phyloP scores from a whole-genome alignment of 2,113 vertebrate genomes.

The Bubo blakistoni region DNA sequence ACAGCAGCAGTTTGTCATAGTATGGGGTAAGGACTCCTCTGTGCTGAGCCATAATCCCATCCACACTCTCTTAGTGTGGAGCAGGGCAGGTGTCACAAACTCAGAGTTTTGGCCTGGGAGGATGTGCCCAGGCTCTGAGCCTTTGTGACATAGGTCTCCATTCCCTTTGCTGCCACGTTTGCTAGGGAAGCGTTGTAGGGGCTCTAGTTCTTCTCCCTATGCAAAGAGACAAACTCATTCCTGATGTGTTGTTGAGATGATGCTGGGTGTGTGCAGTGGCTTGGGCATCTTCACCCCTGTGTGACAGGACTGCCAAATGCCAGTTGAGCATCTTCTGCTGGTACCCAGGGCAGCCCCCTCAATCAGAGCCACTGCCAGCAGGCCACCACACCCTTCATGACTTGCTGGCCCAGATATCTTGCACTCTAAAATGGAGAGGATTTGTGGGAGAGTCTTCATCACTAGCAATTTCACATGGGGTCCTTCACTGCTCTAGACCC shows the following conservation, averaged over 20 bases:
- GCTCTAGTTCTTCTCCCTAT: neutral
- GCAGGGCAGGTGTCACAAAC: neutral
- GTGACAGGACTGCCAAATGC: neutral
- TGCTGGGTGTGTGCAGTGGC: neutral
- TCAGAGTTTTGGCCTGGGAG: neutral
- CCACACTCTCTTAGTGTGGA: neutral
- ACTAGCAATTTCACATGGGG: rapidly evolving
- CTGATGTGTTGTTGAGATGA: neutral
- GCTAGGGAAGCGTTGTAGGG: no score
- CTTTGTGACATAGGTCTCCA: neutral
- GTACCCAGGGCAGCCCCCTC: neutral
- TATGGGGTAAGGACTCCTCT: neutral
- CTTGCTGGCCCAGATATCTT: rapidly evolving
- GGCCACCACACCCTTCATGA: no score
- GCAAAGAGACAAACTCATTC: no score
- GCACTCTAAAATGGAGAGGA: neutral
- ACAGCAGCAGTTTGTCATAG: neutral
- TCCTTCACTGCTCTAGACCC: neutral
- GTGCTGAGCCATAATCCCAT: no score
- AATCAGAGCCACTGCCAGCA: neutral
- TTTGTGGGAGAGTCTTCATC: neutral
- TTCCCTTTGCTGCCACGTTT: neutral
- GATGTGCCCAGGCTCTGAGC: neutral
- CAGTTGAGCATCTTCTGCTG: neutral
- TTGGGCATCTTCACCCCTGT: no score